Evolutionary conservation across 2,113 vertebrate species (phyloP), one percentile per base, ranked within the genome.

Genomic region (Siphamia tubifer): DNA sequence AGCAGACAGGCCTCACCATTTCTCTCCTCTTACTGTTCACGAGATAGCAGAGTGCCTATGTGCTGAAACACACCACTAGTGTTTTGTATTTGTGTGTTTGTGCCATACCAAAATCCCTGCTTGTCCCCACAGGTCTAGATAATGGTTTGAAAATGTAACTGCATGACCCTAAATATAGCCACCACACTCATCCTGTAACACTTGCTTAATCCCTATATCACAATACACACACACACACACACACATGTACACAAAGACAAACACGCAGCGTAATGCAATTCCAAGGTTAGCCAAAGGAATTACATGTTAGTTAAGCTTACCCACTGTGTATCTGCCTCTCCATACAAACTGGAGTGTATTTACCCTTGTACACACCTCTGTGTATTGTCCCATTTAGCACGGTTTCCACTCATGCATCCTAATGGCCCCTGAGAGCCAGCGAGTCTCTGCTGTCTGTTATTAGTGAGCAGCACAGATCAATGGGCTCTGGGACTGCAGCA

Each of bases 401-500:
- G 62, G 73, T 54, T 79, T 53, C 71, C 78, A 44, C 73, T 86
- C 85, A 74, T 83, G 86, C 81, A 87, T 89, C 71, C 81, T 86
- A 85, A 89, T 87, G 79, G 85, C 81, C 83, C 79, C 68, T 6
- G 72, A 83, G 77, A 82, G 62, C 65, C 68, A 0, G 32, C 38
- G 63, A 68, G 61, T 43, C 78, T 77, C 57, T 24, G 67, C 84
- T 65, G 79, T 66, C 82, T 84, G 74, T 74, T 81, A 81, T 81
- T 87, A 85, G 78, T 11, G 57, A 76, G 77, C 81, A 56, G 68
- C 62, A 56, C 75, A 74, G 84, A 90, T 90, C 89, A 84, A 88
- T 89, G 81, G 73, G 70, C 79, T 70, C 43, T 16, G 58, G 63
- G 55, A 58, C 71, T 47, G 72, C 64, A 49, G 74, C 71, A 30